A percentile compares a stretch with the other conserved stretches of the same genome.
These are phyloP conservation scores for Sorex araneus DNA, from an alignment of 2,113 vertebrate genomes.

Conservation along the genomic window DNA sequence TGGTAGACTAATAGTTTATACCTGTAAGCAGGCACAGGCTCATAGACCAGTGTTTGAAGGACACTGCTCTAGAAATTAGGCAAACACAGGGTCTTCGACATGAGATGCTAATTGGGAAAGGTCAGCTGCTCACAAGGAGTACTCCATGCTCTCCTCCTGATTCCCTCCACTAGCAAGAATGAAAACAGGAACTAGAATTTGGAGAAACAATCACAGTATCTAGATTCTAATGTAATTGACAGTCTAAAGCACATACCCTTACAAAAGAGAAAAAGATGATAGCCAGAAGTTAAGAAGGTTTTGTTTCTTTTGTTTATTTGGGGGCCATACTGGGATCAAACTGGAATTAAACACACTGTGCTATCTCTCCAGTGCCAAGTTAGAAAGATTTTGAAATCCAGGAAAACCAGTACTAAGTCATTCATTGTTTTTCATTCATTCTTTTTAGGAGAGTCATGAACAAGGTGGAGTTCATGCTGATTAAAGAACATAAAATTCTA, in stretches of 20 bases:
- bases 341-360: too few relatives aligned
- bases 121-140: accelerated
- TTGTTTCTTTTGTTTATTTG: too few relatives aligned
- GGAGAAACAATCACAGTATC: not conserved
- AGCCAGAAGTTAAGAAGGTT: not conserved
- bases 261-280: not conserved
- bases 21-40: too few relatives aligned
- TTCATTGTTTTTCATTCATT: not conserved
- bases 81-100: not conserved
- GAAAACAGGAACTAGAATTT: not conserved
- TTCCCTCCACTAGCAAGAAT: not conserved
- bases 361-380: too few relatives aligned
- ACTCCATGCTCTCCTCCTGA: not conserved
- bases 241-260: not conserved
- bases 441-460: not conserved
- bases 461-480: not conserved
- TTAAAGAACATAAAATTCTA: not conserved
- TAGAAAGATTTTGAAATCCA: not conserved
- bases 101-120: not conserved
- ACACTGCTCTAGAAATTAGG: not conserved
- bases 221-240: not conserved
- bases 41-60: too few relatives aligned
- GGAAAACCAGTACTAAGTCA: not conserved
- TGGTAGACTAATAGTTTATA: too few relatives aligned
- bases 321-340: too few relatives aligned